These are phyloP conservation scores for Apocrypta bakeri DNA, from an alignment of 1,140 invertebrate genomes.

Conservation along the genomic window DNA sequence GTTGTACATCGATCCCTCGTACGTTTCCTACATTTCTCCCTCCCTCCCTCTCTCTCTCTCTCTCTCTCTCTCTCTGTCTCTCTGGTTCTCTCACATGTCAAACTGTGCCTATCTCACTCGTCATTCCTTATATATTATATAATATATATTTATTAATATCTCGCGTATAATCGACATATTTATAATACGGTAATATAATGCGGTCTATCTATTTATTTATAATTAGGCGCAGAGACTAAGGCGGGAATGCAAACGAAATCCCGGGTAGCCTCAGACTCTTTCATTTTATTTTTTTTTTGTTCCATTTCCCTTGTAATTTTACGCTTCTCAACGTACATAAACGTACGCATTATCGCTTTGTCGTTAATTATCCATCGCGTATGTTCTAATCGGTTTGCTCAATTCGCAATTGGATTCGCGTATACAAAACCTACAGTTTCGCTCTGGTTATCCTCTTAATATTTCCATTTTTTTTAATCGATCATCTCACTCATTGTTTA, in stretches of 20 bases:
- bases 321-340: background rate
- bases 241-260: conserved; percentile 52
- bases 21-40: background rate
- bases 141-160: conserved; percentile 52
- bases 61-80: background rate
- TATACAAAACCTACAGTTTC: background rate
- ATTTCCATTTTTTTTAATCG: background rate
- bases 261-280: conserved; percentile 49
- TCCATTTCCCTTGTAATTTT: background rate
- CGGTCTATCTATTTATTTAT: conserved; percentile 56
- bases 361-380: conserved; percentile 47
- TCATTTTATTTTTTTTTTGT: conserved; percentile 32
- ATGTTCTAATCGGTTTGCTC: conserved; percentile 13
- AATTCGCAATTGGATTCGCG: background rate
- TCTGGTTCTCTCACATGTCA: background rate
- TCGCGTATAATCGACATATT: conserved; percentile 50
- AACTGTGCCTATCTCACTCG: background rate
- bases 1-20: background rate
- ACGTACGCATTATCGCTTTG: background rate
- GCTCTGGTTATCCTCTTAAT: background rate
- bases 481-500: background rate
- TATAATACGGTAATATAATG: conserved; percentile 49
- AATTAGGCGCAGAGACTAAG: conserved; percentile 52
- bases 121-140: conserved; percentile 52
- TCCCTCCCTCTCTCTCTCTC: background rate